Conservation (phyloP, 2,113 vertebrate species). For the Pardalotus punctatus region DNA sequence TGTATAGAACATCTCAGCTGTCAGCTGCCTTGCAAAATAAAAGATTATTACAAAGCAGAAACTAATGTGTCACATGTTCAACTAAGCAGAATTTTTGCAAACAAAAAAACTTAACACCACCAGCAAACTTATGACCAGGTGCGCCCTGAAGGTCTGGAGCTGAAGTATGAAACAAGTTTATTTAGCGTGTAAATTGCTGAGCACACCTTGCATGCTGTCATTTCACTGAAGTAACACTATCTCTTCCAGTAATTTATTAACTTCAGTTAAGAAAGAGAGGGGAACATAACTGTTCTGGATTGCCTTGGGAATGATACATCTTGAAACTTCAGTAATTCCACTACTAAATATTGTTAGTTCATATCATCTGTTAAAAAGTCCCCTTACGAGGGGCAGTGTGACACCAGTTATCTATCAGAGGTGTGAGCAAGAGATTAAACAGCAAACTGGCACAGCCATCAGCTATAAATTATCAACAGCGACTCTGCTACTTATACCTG, state of each 20-base stretch:
- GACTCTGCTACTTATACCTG: neutral
- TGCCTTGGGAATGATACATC: neutral
- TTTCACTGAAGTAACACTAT: neutral
- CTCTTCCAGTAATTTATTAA: neutral
- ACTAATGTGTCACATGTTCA: neutral
- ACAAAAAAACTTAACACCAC: neutral
- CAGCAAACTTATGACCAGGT: neutral
- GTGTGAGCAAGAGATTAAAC: neutral
- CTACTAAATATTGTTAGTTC: neutral
- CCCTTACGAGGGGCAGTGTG: neutral
- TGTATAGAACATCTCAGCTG: neutral
- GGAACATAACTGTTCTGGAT: neutral
- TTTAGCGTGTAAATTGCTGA: neutral
- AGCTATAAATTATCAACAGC: neutral
- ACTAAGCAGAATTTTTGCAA: neutral
- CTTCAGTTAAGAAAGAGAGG: neutral
- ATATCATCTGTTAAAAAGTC: neutral
- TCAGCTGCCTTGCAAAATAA: neutral
- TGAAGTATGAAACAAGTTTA: neutral
- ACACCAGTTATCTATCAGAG: neutral
- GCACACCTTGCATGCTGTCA: neutral
- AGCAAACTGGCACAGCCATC: neutral
- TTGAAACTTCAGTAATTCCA: neutral
- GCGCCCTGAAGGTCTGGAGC: neutral
- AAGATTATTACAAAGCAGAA: neutral